Evolutionary conservation across 1,140 invertebrate genomes (phyloP).

Genomic region (Cryptotermes secundus): DNA sequence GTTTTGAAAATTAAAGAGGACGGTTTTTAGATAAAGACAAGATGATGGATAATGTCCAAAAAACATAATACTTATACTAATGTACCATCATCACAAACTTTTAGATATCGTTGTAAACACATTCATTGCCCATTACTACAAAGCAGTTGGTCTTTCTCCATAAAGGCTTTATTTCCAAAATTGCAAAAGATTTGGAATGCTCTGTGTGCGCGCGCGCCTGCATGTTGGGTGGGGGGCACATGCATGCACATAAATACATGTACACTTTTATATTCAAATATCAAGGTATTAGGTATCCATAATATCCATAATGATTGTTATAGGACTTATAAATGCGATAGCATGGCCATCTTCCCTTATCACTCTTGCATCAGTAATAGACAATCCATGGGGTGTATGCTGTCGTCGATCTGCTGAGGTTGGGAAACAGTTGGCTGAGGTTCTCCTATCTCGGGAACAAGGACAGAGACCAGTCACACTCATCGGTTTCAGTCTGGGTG

Average conservation of each 20-base stretch:
- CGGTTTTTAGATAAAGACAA: no score
- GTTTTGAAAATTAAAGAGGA: no score
- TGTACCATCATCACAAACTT: no score
- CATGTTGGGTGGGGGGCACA: no score
- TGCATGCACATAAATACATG: background rate
- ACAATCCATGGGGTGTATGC: constrained; percentile 77
- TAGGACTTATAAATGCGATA: constrained; percentile 65
- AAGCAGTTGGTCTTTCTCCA: no score
- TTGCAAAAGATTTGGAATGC: no score
- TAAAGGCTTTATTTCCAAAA: no score
- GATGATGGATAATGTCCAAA: no score
- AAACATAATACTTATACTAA: no score
- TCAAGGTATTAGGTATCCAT: background rate
- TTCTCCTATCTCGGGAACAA: constrained; percentile 63
- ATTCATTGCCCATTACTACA: no score
- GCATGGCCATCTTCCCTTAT: constrained; percentile 69
- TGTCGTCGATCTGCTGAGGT: constrained; percentile 63
- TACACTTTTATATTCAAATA: constrained; percentile 18
- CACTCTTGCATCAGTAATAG: constrained; percentile 63
- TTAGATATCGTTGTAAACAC: no score
- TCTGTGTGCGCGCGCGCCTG: background rate
- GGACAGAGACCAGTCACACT: constrained; percentile 71
- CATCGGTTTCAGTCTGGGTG: constrained; percentile 71
- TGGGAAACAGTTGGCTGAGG: constrained; percentile 68
- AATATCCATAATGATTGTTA: constrained; percentile 28